Evolutionary conservation across 2,888 invertebrate genomes (phyloP), one percentile per base, ranked within the genome.

Genomic region (Scaptodrosophila latifasciaeformis): DNA sequence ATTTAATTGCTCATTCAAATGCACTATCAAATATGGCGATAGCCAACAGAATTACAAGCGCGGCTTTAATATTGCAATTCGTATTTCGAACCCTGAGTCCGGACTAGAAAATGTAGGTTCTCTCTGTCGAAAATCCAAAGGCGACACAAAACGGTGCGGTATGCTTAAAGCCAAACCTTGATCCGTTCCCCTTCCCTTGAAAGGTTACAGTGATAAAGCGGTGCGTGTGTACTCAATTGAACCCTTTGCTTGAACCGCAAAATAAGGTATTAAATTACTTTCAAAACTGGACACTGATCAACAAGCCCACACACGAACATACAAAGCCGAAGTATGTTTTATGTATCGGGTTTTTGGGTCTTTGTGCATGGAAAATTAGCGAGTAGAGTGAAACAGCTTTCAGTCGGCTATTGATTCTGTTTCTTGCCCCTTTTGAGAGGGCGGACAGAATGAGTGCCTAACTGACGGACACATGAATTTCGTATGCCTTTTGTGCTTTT

Each of bases 311-410:
- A 10, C 17, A 19, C 19, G 31, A 30, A 49, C 30, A 31, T 19
- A 44, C 47, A 45, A 47, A 52, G 10, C n/a, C 12, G 40, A 37
- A 12, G 15, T 37, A 5, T 10, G 13, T 17, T 37, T 37, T 3
- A 37, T 37, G 13, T 17, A 37, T 15, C 17, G 13, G 15, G 37
- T 63, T 59, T 67, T 18, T 17, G 37, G 58, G 49, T 61, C 75
- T 71, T 72, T 72, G 71, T 72, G 77, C 67, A 76, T 79, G 66
- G 63, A 67, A 76, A 77, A 72, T 66, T 72, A 63, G 19, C n/a
- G 17, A 7, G 24, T 7, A 3, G 24, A 7, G 24, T 3, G 24
- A 24, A 7, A 7, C 24, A 3, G 4, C 3, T 3, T 3, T 24
- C 24, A 24, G 24, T 24, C 24, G 24, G 24, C 24, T 24, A 7